Evolutionary conservation across 2,797 vertebrate species (phyloP).

Genomic region (Gallinago stenura): DNA sequence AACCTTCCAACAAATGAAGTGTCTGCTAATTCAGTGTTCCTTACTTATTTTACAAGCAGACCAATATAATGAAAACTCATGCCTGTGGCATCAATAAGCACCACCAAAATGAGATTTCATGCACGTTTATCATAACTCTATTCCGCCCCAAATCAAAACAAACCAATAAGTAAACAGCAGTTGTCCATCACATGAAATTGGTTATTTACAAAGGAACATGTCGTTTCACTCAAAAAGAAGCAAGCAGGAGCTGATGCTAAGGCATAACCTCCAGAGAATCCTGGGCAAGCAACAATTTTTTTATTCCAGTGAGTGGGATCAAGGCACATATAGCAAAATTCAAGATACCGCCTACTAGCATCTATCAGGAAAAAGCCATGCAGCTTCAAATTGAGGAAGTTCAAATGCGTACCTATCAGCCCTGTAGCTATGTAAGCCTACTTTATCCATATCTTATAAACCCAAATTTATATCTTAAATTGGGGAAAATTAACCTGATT

Average conservation of each 20-base stretch:
- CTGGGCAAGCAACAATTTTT: neutral
- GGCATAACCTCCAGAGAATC: neutral
- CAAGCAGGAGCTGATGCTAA: neutral
- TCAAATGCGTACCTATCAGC: fast-evolving
- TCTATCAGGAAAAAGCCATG: neutral
- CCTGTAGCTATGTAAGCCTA: neutral
- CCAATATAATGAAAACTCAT: neutral
- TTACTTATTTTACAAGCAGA: neutral
- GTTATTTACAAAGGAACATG: neutral
- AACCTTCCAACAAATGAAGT: neutral
- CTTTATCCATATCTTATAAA: neutral
- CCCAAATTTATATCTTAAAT: neutral
- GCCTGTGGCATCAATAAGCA: neutral
- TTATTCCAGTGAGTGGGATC: neutral
- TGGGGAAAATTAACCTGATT: neutral
- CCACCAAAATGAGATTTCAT: neutral
- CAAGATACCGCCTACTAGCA: neutral
- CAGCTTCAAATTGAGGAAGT: neutral
- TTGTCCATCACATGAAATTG: neutral
- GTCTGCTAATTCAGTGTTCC: neutral
- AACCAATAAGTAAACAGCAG: neutral
- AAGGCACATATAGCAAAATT: neutral
- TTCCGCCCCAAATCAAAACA: neutral
- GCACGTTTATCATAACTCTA: neutral
- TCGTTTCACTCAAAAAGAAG: neutral